Conservation (phyloP, 2,113 vertebrate species). For the Recurvirostra avosetta region DNA sequence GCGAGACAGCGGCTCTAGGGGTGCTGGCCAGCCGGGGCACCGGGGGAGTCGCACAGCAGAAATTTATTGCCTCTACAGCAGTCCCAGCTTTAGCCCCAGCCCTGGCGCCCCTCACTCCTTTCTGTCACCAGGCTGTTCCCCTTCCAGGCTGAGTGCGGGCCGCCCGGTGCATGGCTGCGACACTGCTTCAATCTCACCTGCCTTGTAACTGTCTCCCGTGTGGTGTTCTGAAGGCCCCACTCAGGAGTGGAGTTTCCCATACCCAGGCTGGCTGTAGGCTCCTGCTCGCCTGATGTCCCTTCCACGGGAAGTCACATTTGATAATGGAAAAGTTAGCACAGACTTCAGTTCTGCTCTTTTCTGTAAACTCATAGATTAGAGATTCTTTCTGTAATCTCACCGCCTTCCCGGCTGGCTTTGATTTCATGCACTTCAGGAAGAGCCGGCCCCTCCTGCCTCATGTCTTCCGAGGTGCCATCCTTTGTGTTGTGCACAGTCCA, state of each 20-base stretch:
- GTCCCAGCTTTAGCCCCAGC: not conserved
- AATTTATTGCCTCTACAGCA: accelerated
- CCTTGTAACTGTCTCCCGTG: too few species aligned
- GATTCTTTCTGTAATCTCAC: too few species aligned
- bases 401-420: not conserved
- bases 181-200: accelerated
- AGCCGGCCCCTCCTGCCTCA: accelerated
- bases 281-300: not conserved
- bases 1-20: not conserved
- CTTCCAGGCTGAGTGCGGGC: not conserved
- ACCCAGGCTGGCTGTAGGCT: not conserved
- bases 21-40: not conserved
- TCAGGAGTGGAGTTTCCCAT: too few species aligned
- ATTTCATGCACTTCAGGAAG: accelerated
- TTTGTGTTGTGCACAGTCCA: accelerated
- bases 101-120: not conserved
- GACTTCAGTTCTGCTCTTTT: too few species aligned
- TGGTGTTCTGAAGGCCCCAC: accelerated
- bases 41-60: not conserved
- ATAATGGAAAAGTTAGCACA: not conserved
- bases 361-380: too few species aligned
- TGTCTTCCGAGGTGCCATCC: not conserved
- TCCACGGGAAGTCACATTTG: accelerated
- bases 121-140: not conserved
- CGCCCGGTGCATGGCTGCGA: not conserved